A percentile compares a stretch with the other conserved stretches of the same genome.
Evolutionary conservation across 1,140 invertebrate species (phyloP).

Genomic region (Eupristina koningsbergeri): DNA sequence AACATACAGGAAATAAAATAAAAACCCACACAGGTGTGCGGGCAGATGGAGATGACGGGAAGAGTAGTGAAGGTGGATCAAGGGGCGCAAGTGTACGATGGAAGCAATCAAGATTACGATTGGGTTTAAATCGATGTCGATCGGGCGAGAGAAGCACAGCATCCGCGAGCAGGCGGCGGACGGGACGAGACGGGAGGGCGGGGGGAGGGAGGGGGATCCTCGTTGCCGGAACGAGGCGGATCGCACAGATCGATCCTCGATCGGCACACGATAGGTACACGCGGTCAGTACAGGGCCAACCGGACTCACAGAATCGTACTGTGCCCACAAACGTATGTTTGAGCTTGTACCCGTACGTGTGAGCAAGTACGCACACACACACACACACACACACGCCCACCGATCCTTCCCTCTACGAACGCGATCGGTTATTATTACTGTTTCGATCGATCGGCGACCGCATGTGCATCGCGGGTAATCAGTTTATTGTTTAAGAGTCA

Average conservation of each 20-base stretch:
- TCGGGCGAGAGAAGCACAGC: background rate
- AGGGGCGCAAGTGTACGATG: conserved; percentile 18
- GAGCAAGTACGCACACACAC: background rate
- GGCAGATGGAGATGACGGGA: background rate
- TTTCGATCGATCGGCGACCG: background rate
- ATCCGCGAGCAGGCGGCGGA: no score
- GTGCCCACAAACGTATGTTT: background rate
- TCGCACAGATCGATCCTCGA: conserved; percentile 45
- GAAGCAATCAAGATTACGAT: conserved; percentile 51
- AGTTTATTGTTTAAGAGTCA: conserved; percentile 66
- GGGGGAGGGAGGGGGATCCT: background rate
- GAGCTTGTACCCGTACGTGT: background rate
- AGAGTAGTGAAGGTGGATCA: conserved; percentile 6
- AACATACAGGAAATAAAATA: conserved; percentile 39
- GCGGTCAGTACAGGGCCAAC: background rate
- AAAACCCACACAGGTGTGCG: background rate
- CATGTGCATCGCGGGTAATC: conserved; percentile 54
- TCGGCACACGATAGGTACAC: conserved; percentile 45
- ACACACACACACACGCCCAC: background rate
- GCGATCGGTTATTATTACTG: conserved; percentile 38
- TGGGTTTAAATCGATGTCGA: conserved; percentile 49
- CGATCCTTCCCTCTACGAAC: background rate
- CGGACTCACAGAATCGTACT: background rate
- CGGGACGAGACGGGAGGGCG: background rate
- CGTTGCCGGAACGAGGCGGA: conserved; percentile 47